These are phyloP conservation scores for Hydrotaea cyrtoneurina DNA, from an alignment of 2,888 invertebrate species.

Conservation along the genomic window DNA sequence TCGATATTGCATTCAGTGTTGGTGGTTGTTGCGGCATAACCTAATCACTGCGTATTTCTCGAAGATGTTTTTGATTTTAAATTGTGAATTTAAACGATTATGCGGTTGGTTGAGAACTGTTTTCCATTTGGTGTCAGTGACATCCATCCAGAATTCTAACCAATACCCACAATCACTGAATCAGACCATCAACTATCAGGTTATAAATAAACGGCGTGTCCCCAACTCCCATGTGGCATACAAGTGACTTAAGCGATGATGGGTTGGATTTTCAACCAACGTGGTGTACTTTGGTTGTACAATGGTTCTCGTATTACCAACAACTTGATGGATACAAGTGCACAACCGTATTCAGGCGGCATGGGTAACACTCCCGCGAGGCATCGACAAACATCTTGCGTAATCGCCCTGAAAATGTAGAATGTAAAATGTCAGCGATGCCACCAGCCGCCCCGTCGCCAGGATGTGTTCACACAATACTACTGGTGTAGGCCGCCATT, in stretches of 20 bases:
- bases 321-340: too few species aligned
- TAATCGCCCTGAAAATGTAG: neutral
- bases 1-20: too few species aligned
- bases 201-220: too few species aligned
- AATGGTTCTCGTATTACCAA: neutral
- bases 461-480: neutral
- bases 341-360: neutral
- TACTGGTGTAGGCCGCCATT: neutral
- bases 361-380: neutral
- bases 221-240: neutral
- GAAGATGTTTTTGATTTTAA: too few species aligned
- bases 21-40: too few species aligned
- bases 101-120: too few species aligned
- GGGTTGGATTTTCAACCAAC: too few species aligned
- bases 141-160: too few species aligned
- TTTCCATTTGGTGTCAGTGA: too few species aligned
- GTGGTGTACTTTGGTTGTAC: neutral
- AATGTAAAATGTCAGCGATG: neutral
- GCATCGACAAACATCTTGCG: neutral
- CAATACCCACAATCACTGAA: neutral
- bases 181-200: slow-evolving; percentile 3
- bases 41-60: too few species aligned
- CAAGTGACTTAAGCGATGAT: neutral
- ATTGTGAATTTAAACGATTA: too few species aligned
- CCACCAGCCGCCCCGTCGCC: neutral